phyloP scores from a whole-genome alignment of 2,797 vertebrate genomes.

The Eremophila alpestris region DNA sequence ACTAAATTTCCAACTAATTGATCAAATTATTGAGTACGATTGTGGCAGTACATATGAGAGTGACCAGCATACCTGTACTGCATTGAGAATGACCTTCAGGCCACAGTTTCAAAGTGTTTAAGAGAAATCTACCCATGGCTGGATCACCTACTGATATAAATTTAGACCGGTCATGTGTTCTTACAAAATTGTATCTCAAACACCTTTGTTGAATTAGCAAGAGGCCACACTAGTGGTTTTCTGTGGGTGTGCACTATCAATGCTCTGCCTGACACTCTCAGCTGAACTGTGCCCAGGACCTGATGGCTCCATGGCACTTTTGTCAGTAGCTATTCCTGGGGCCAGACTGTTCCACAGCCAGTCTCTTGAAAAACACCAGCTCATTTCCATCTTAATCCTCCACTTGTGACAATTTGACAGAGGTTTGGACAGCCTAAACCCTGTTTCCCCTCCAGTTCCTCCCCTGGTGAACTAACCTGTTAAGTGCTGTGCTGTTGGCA shows the following conservation, averaged over 20 bases:
- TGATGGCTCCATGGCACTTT: neutral
- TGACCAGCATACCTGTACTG: neutral
- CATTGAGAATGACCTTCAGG: neutral
- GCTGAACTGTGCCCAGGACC: neutral
- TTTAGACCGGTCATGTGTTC: neutral
- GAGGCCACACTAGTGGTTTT: neutral
- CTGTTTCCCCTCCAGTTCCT: neutral
- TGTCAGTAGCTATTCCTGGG: neutral
- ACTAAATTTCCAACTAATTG: neutral
- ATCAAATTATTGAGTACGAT: neutral
- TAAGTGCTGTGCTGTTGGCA: neutral
- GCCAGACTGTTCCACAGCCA: neutral
- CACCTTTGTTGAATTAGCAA: neutral
- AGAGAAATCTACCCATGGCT: neutral
- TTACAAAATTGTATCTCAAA: neutral
- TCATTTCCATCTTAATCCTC: neutral
- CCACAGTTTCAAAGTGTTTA: neutral
- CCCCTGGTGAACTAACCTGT: neutral
- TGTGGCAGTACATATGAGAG: neutral
- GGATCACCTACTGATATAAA: neutral
- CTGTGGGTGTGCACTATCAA: neutral
- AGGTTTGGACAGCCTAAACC: neutral
- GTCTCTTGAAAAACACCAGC: neutral
- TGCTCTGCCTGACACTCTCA: neutral
- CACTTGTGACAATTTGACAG: neutral